phyloP scores from a whole-genome alignment of 2,113 vertebrate genomes.

The Psittacula cyanocephala region DNA sequence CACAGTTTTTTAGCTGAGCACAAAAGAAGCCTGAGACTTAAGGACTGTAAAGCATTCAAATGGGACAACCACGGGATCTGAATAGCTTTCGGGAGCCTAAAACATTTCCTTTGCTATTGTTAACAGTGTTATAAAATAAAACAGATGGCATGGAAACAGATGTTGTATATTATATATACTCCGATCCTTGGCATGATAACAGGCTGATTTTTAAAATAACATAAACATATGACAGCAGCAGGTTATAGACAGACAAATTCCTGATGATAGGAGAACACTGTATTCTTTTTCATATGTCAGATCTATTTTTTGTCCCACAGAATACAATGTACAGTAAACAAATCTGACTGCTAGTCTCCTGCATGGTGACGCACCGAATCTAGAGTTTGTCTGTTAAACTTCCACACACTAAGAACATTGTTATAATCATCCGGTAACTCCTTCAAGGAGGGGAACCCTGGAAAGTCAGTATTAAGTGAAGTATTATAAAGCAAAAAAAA shows the following conservation, averaged over 20 bases:
- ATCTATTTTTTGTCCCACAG: neutral
- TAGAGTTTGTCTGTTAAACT: neutral
- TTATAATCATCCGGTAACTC: neutral
- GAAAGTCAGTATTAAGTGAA: neutral
- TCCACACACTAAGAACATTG: neutral
- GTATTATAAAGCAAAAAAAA: neutral
- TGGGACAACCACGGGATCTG: neutral
- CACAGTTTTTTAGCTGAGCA: neutral
- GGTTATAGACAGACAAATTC: neutral
- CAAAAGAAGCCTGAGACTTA: neutral
- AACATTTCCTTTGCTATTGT: slow-evolving; percentile 9
- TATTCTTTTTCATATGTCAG: neutral
- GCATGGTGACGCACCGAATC: neutral
- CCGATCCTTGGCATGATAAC: neutral
- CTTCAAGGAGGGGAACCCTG: neutral
- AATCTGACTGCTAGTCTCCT: neutral
- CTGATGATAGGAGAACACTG: neutral
- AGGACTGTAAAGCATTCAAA: neutral
- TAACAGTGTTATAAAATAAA: neutral
- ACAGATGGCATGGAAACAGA: neutral
- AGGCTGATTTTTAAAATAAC: neutral
- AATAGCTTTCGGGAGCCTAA: neutral
- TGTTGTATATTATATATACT: neutral
- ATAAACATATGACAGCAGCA: neutral
- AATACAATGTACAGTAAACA: neutral